Conservation (phyloP, 2,113 vertebrate genomes). For the Protobothrops flavoviridis region DNA sequence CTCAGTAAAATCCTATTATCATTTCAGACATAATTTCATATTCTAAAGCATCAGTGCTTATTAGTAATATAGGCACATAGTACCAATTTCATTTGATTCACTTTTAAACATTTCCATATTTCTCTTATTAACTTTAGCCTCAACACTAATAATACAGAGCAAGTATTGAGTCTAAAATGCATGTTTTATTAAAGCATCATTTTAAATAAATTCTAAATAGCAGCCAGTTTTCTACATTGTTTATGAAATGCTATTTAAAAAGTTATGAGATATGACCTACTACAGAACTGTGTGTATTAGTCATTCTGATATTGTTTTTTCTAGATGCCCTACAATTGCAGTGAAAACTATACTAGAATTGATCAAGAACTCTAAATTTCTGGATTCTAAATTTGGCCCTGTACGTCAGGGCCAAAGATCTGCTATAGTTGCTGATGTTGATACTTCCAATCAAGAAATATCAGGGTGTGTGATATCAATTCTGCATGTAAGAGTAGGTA, state of each 20-base stretch:
- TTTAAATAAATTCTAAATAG: constrained; percentile 21
- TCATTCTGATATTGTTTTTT: neutral
- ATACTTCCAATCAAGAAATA: constrained; percentile 19
- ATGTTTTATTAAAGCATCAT: neutral
- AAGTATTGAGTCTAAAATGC: constrained; percentile 35
- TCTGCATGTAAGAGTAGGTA: neutral
- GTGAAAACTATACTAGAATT: constrained; percentile 50
- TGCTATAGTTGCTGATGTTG: neutral
- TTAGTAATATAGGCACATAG: constrained; percentile 42
- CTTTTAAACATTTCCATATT: constrained; percentile 54
- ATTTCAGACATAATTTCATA: constrained; percentile 50
- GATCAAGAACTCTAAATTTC: constrained; percentile 40
- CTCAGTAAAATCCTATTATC: constrained; percentile 31
- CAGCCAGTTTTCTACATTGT: neutral
- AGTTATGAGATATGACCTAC: neutral
- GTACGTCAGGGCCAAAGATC: constrained; percentile 11
- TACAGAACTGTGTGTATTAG: neutral
- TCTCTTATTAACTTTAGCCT: constrained; percentile 48
- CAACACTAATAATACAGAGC: constrained; percentile 39
- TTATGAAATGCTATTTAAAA: neutral
- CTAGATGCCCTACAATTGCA: constrained; percentile 43
- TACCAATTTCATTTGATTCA: constrained; percentile 52
- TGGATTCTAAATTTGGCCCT: neutral
- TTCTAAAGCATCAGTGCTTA: constrained; percentile 50
- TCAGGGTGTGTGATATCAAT: neutral